These are phyloP conservation scores for Pavo muticus DNA, from an alignment of 2,113 vertebrate genomes.

Conservation along the genomic window DNA sequence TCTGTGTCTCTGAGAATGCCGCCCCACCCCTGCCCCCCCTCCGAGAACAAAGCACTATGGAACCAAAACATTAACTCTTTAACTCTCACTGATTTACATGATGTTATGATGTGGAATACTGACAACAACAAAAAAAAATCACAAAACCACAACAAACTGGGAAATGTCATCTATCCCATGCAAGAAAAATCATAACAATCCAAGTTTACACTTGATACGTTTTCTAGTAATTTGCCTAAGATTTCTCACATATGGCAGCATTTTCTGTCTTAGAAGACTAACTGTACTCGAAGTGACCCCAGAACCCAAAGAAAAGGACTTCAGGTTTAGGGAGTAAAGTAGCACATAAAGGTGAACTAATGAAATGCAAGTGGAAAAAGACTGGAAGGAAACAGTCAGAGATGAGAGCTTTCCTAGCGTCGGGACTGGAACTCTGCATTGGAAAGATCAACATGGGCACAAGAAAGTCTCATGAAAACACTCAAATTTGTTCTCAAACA, in stretches of 20 bases:
- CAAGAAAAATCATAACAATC: neutral
- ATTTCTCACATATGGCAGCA: neutral
- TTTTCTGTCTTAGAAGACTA: neutral
- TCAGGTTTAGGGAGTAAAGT: neutral
- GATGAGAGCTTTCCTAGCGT: neutral
- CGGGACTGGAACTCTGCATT: neutral
- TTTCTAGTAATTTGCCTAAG: neutral
- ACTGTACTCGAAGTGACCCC: neutral
- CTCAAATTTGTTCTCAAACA: neutral
- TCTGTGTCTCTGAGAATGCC: too few species aligned
- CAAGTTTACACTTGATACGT: neutral
- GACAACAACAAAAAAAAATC: too few species aligned
- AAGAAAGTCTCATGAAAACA: neutral
- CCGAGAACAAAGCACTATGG: too few species aligned
- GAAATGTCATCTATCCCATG: neutral
- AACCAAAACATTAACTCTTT: too few species aligned
- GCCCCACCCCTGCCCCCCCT: too few species aligned
- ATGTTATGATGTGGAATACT: too few species aligned
- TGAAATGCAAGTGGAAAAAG: neutral
- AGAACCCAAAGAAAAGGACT: neutral
- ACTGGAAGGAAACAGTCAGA: neutral
- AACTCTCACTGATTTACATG: too few species aligned
- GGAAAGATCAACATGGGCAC: neutral
- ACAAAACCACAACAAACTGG: too few species aligned
- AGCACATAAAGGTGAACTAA: neutral